phyloP scores from a whole-genome alignment of 2,113 vertebrate genomes.

The Crotalus horridus region DNA sequence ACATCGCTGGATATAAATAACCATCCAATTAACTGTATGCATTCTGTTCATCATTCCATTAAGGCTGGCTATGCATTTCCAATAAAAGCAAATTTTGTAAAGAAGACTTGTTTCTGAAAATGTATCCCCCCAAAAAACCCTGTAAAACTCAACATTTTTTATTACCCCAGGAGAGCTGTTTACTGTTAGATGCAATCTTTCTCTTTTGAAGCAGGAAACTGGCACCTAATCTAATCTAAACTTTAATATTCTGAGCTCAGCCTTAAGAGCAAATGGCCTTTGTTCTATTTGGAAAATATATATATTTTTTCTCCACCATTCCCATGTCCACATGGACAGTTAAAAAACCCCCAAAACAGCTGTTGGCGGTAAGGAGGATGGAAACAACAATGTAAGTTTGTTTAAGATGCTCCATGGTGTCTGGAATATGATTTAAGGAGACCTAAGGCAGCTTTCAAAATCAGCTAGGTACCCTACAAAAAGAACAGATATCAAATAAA shows the following conservation, averaged over 20 bases:
- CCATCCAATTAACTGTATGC: conserved; percentile 33
- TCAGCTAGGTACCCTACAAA: background rate
- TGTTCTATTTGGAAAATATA: conserved; percentile 40
- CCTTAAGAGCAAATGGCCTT: conserved; percentile 67
- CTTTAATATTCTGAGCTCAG: conserved; percentile 72
- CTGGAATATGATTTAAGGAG: conserved; percentile 42
- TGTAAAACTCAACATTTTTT: conserved; percentile 53
- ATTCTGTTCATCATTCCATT: conserved; percentile 13
- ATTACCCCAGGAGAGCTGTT: conserved; percentile 55
- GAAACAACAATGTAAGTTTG: conserved; percentile 54
- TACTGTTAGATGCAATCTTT: conserved; percentile 63
- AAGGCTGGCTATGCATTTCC: conserved; percentile 24
- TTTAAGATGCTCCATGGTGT: conserved; percentile 55
- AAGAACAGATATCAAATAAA: background rate
- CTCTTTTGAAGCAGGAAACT: conserved; percentile 71
- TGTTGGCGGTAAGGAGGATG: conserved; percentile 45
- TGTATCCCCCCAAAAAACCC: conserved; percentile 51
- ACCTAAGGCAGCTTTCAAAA: conserved; percentile 3
- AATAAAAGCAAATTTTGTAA: conserved; percentile 45
- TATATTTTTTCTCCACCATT: background rate
- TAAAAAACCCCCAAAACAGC: conserved; percentile 72
- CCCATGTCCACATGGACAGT: conserved; percentile 45
- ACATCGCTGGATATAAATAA: background rate
- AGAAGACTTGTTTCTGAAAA: conserved; percentile 51
- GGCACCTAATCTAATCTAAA: conserved; percentile 68